A percentile compares a stretch with the other conserved stretches of the same genome.
phyloP scores from a whole-genome alignment of 23 tunicate genomes.

The Clavelina lepadiformis region DNA sequence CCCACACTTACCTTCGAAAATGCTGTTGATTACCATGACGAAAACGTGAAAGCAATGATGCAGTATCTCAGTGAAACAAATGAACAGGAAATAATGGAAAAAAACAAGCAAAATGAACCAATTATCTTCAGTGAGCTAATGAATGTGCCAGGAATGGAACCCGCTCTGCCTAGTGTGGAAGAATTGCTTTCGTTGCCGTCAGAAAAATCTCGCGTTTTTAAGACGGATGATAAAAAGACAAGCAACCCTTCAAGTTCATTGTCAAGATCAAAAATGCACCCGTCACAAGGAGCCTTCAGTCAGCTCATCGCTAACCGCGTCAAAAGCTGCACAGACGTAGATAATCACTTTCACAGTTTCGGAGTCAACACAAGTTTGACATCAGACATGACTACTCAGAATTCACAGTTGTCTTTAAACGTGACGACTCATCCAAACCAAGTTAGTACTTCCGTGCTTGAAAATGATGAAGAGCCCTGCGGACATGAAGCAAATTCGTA shows the following conservation, averaged over 20 bases:
- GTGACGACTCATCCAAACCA: not conserved
- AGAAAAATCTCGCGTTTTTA: slow-evolving; percentile 28
- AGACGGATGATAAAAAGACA: not conserved
- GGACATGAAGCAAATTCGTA: slow-evolving; percentile 3
- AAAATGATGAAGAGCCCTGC: not conserved
- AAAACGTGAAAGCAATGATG: slow-evolving; percentile 51
- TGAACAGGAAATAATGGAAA: not conserved
- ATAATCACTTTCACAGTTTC: too few relatives aligned
- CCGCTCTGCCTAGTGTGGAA: slow-evolving; percentile 41
- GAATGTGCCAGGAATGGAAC: not conserved
- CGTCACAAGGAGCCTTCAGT: too few relatives aligned
- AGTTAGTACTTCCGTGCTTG: not conserved
- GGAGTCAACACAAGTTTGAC: too few relatives aligned
- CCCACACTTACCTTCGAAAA: slow-evolving; percentile 24
- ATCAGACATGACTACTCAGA: too few relatives aligned
- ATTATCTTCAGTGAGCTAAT: not conserved
- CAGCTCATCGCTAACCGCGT: too few relatives aligned
- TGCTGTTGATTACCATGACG: slow-evolving; percentile 21
- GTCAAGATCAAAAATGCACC: too few relatives aligned
- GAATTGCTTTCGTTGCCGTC: slow-evolving; percentile 27
- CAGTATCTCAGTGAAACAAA: slow-evolving; percentile 22
- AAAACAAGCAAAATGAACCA: not conserved
- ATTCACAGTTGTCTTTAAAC: not conserved
- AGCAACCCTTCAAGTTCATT: too few relatives aligned
- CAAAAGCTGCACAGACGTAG: too few relatives aligned